These are phyloP conservation scores for Cebus imitator DNA, from an alignment of 2,113 vertebrate species.

Conservation along the genomic window DNA sequence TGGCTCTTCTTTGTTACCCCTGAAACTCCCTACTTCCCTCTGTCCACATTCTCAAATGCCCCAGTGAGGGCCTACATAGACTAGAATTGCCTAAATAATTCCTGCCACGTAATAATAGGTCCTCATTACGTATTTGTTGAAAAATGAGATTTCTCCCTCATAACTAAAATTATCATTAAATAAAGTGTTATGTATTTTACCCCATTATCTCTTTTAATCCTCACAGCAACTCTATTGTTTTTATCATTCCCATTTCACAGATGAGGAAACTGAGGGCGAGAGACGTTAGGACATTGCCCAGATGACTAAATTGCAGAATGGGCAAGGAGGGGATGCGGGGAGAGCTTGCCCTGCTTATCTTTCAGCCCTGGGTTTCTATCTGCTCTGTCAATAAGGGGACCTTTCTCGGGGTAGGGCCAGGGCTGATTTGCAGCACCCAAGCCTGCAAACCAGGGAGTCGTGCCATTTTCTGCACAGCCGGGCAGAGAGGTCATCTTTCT, in stretches of 20 bases:
- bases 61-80: background rate
- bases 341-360: rapidly evolving
- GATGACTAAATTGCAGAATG: background rate
- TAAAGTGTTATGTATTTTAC: background rate
- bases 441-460: background rate
- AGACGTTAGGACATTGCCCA: background rate
- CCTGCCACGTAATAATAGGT: background rate
- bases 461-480: rapidly evolving
- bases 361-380: background rate
- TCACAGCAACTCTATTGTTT: background rate
- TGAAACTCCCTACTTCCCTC: background rate
- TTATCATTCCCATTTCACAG: background rate
- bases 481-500: background rate
- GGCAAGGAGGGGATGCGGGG: no score
- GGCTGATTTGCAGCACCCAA: background rate
- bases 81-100: background rate
- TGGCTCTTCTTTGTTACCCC: background rate
- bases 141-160: background rate
- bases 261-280: background rate
- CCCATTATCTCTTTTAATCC: background rate
- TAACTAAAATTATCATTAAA: background rate
- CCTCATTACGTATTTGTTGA: background rate
- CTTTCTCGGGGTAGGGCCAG: rapidly evolving
- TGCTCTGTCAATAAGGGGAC: rapidly evolving
- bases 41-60: background rate